These are phyloP conservation scores for Bombus difficillimus DNA, from an alignment of 1,140 invertebrate genomes.

Conservation along the genomic window DNA sequence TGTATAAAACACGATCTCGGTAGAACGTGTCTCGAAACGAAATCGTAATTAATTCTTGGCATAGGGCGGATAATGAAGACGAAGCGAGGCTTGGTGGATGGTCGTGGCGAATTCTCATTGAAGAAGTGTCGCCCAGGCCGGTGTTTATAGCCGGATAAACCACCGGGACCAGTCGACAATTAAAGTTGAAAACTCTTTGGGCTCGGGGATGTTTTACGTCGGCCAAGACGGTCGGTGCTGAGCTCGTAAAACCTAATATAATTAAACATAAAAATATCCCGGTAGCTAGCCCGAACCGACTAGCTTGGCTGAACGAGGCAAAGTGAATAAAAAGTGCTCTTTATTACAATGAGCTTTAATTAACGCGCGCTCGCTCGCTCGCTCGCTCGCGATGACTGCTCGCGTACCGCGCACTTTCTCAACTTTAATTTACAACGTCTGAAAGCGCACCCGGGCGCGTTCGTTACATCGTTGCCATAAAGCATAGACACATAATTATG, in stretches of 20 bases:
- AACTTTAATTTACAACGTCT: conserved; percentile 75
- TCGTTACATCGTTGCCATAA: conserved; percentile 67
- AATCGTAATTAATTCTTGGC: conserved; percentile 9
- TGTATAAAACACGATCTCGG: background rate
- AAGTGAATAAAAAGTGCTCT: conserved; percentile 75
- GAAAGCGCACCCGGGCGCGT: conserved; percentile 61
- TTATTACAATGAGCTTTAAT: conserved; percentile 80
- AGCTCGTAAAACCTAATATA: conserved; percentile 72
- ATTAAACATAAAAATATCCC: conserved; percentile 76
- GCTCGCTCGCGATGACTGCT: conserved; percentile 64
- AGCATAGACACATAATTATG: conserved; percentile 75
- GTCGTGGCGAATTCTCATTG: conserved; percentile 12
- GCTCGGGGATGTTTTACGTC: conserved; percentile 63
- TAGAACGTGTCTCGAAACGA: background rate
- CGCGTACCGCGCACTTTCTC: conserved; percentile 69
- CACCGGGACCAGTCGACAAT: conserved; percentile 64
- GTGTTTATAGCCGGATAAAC: conserved; percentile 63
- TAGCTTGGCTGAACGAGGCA: conserved; percentile 63
- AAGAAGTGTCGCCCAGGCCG: conserved; percentile 33
- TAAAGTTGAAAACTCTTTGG: conserved; percentile 69
- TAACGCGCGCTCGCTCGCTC: conserved; percentile 64
- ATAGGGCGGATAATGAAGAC: conserved; percentile 27
- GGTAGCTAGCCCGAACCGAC: conserved; percentile 35
- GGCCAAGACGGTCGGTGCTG: conserved; percentile 61
- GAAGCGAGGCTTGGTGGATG: conserved; percentile 6